Base-by-base conservation (phyloP, 2,113 vertebrate species). In the Psittacula cyanocephala region DNA sequence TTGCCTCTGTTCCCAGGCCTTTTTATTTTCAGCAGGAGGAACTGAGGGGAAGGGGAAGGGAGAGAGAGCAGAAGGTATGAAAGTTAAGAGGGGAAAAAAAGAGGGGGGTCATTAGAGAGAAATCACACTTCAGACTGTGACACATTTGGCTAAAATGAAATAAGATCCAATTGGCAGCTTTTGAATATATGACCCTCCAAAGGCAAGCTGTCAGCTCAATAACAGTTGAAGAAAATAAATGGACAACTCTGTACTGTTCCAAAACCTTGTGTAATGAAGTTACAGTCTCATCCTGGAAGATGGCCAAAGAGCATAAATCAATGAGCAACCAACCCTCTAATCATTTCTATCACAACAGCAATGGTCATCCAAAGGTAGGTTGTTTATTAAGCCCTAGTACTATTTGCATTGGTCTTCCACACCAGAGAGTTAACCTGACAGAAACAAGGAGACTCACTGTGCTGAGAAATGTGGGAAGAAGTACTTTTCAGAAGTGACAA, bases 191-290 rank as follows among this genome's bases (percentile, higher is more conserved):
- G 74, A 81, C 83, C 86, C 83, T 96, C 77, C 44, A 79, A 95
- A 93, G 65, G n/a, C 86, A 89, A 85, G 63, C 59, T 95, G 88
- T 94, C 95, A 89, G 67, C 70, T 86, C 7, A 0, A 3, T 84
- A 94, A 91, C 63, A 89, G 92, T 79, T 50, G 87, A 89, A 96
- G 78, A 83, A 94, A 96, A 91, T 86, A 93, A 96, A 96, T 59
- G 44, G 90, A 95, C 81, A 89, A 65, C 74, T 74, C 82, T 13
- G 52, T 67, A 69, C 81, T 81, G 70, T 72, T 95, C 88, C 71
- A 72, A 79, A 92, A 95, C 69, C 65, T 89, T 92, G 74, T 4
- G 37, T 91, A 96, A 95, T 87, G 57, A 95, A 94, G 88, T 89
- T 94, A 77, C 27, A 81, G 70, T 87, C 76, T 52, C 67, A 89